phyloP scores from a whole-genome alignment of 2,797 vertebrate genomes.

The Limosa lapponica region DNA sequence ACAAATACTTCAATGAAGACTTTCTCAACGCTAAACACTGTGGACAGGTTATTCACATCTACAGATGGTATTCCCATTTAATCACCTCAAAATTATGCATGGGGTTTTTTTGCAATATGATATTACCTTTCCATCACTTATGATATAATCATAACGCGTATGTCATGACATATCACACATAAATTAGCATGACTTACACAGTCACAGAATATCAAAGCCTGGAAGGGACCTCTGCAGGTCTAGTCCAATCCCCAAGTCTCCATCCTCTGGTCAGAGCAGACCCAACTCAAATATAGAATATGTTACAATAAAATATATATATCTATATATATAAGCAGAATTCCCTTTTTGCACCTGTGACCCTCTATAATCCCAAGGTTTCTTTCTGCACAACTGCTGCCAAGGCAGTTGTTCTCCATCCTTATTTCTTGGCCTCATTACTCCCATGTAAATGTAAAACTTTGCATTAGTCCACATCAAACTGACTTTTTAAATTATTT shows the following conservation, averaged over 20 bases:
- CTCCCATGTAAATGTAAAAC: background rate
- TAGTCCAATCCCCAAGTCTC: background rate
- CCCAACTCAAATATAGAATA: background rate
- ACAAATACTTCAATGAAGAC: background rate
- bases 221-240: background rate
- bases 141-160: background rate
- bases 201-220: background rate
- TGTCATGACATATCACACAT: background rate
- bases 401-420: background rate
- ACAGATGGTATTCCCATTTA: background rate
- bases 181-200: background rate
- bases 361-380: background rate
- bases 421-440: background rate
- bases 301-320: too few species aligned
- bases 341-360: background rate
- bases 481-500: background rate
- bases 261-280: background rate
- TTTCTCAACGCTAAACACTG: background rate
- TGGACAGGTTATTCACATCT: background rate
- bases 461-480: background rate
- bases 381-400: background rate
- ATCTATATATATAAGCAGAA: background rate
- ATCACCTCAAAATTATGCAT: background rate
- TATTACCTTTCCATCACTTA: background rate
- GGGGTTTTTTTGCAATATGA: background rate